Base-by-base conservation (phyloP, 2,888 invertebrate genomes). In the Calameuta idolon region DNA sequence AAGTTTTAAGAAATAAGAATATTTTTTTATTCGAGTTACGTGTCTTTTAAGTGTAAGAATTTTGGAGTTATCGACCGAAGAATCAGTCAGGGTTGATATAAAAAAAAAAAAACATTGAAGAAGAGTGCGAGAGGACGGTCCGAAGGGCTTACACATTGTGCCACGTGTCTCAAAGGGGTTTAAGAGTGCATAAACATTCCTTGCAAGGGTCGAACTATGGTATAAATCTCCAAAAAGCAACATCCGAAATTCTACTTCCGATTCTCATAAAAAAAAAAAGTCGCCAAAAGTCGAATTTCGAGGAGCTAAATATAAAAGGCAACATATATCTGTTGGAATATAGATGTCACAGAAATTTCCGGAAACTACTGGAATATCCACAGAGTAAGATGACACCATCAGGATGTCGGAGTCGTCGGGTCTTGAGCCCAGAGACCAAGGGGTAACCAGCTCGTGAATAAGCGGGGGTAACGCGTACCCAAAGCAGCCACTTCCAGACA, bases 401-500 rank as follows among this genome's bases (percentile, higher is more conserved):
- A 55, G 55, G 9, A 55, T 23, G 55, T 55, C 55, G 55, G 23
- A 55, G 23, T 55, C 55, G 23, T 2, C 23, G 55, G 55, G 2
- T 55, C 55, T 55, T 55, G 55, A 55, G 23, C 9, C 55, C 23
- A 9, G 55, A 1, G 9, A 55, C 23, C 55, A 55, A 55, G 55
- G 55, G 23, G 55, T 55, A 71, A 71, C 71, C 12, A 5, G 33
- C n/a, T 71, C 71, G 71, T 33, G 34, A 71, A 71, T 31, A 71
- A 71, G 15, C 71, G 71, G 71, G 71, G 71, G 15, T 71, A 71
- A 71, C 71, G 71, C 33, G 71, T 71, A 33, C 34, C 34, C 71
- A 31, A 71, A 71, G 33, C 71, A 31, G 71, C 33, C 71, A 33
- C 31, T 71, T 34, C 82, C 78, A 83, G 83, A 83, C 81, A 84